Evolutionary conservation across 2,888 invertebrate genomes (phyloP).

Genomic region (Metopia argyrocephala): DNA sequence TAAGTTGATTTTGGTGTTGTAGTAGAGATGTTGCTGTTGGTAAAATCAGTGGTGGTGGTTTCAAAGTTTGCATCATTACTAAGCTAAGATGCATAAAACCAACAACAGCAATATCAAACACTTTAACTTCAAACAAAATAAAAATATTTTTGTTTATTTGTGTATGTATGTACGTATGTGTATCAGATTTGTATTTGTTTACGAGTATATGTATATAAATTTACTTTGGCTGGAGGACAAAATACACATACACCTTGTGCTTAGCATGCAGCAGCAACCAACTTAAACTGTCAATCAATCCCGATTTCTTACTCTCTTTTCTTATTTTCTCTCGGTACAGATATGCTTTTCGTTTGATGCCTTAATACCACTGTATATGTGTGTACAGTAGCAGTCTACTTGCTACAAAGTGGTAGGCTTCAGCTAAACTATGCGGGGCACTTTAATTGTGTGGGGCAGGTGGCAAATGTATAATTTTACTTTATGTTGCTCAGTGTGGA

Average conservation of each 20-base stretch:
- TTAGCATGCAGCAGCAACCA: constrained; percentile 6
- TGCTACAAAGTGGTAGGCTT: neutral
- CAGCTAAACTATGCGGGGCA: neutral
- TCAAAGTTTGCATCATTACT: constrained; percentile 77
- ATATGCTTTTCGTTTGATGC: constrained; percentile 7
- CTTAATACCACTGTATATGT: constrained; percentile 2
- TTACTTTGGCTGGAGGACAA: constrained; percentile 36
- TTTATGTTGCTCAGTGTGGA: neutral
- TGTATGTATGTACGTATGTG: neutral
- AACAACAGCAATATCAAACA: constrained; percentile 32
- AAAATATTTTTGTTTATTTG: neutral
- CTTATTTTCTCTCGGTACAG: neutral
- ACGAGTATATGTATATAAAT: neutral
- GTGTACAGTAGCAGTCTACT: no score
- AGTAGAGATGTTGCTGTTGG: constrained; percentile 58
- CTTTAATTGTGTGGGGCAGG: neutral
- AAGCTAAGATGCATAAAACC: constrained; percentile 70
- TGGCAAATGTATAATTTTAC: constrained; percentile 23
- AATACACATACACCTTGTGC: neutral
- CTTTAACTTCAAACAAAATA: constrained; percentile 28
- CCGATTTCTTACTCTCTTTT: constrained; percentile 20
- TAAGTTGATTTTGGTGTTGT: constrained; percentile 68
- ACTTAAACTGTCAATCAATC: constrained; percentile 59
- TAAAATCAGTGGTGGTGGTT: constrained; percentile 72
- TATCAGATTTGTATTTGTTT: neutral